Percentiles rank a stretch among this genome's conserved stretches.
Evolutionary conservation across 2,113 vertebrate genomes (phyloP).

Genomic region (Phainopepla nitens): DNA sequence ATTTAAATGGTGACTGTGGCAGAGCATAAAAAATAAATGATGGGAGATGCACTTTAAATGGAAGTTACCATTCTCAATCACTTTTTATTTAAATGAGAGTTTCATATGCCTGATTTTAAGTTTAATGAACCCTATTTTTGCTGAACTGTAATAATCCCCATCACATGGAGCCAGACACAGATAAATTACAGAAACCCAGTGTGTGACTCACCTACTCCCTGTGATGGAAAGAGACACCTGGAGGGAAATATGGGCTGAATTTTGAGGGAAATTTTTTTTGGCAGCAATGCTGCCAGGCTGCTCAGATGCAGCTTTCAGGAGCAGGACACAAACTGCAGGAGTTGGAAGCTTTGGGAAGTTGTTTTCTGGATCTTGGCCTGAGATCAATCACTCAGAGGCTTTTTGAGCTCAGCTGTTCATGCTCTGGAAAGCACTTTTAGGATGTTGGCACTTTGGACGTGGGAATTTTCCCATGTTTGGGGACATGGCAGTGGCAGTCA

Average conservation of each 20-base stretch:
- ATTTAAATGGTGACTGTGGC: constrained; percentile 19
- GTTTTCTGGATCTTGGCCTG: background rate
- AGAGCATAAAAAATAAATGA: constrained; percentile 55
- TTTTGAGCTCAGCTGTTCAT: background rate
- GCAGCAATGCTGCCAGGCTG: background rate
- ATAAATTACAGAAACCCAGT: background rate
- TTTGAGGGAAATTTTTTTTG: background rate
- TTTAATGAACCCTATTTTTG: background rate
- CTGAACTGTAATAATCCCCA: background rate
- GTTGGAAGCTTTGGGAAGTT: background rate
- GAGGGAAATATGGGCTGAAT: background rate
- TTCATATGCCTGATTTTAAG: background rate
- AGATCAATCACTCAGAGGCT: background rate
- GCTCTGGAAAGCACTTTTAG: background rate
- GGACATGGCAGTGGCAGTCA: background rate
- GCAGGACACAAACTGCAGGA: background rate
- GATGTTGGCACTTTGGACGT: background rate
- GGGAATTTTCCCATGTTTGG: background rate
- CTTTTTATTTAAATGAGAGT: constrained; percentile 25
- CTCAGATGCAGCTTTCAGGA: background rate
- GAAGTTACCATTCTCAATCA: constrained; percentile 18
- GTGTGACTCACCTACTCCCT: background rate
- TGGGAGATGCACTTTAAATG: constrained; percentile 30
- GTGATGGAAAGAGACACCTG: background rate
- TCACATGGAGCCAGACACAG: background rate